Evolutionary conservation across 2,113 vertebrate genomes (phyloP).

Genomic region (Nothobranchius kuhntae): DNA sequence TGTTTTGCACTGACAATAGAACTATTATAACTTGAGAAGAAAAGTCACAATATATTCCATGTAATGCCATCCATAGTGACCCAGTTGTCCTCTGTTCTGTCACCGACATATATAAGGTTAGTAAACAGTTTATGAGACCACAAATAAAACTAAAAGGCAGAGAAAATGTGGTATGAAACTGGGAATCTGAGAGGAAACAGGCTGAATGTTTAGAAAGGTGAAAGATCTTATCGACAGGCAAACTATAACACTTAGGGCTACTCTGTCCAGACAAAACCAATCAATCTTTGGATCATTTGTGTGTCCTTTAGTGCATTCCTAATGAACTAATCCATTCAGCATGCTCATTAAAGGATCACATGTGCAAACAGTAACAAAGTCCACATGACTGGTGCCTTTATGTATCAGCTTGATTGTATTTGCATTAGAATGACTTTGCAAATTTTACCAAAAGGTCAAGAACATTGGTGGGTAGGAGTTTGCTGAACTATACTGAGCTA

Average conservation of each 20-base stretch:
- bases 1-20: too few relatives aligned
- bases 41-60: too few relatives aligned
- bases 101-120: too few relatives aligned
- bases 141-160: too few relatives aligned
- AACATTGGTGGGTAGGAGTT: not conserved
- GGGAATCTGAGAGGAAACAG: not conserved
- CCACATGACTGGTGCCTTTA: conserved; percentile 15
- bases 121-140: too few relatives aligned
- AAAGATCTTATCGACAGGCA: conserved; percentile 43
- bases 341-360: conserved; percentile 24
- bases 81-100: too few relatives aligned
- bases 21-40: too few relatives aligned
- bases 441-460: not conserved
- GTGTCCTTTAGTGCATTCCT: conserved; percentile 53
- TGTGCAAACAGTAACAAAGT: conserved; percentile 11
- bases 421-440: not conserved
- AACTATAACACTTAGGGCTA: conserved; percentile 47
- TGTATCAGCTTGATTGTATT: conserved; percentile 27
- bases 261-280: conserved; percentile 55
- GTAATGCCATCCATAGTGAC: too few relatives aligned
- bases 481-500: not conserved
- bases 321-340: conserved; percentile 61
- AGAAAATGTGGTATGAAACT: not conserved
- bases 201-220: conserved; percentile 9
- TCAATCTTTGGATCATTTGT: conserved; percentile 59